These are phyloP conservation scores for Frieseomelitta varia DNA, from an alignment of 1,140 invertebrate genomes.

Conservation along the genomic window DNA sequence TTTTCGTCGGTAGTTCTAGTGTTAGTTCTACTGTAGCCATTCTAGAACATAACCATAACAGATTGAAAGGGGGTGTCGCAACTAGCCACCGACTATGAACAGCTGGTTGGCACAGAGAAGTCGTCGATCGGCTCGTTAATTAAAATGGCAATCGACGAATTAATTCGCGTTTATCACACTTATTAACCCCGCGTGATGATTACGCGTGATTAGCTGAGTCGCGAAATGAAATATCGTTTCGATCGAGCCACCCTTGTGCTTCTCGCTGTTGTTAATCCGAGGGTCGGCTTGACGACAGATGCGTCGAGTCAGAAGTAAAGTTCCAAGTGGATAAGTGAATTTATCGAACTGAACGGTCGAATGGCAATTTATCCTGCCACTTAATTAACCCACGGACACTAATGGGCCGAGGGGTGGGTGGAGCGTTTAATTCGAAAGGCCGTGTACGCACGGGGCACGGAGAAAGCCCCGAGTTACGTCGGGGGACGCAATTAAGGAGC, in stretches of 20 bases:
- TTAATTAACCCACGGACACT: constrained; percentile 72
- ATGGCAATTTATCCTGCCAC: constrained; percentile 67
- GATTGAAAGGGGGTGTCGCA: not conserved
- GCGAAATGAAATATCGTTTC: not conserved
- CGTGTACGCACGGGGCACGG: constrained; percentile 28
- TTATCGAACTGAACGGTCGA: constrained; percentile 62
- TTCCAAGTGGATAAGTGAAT: constrained; percentile 40
- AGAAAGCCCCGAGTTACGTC: constrained; percentile 23
- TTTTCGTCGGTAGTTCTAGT: no score
- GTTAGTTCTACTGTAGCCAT: no score
- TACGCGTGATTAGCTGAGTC: not conserved
- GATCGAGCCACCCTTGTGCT: no score
- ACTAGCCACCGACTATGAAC: not conserved
- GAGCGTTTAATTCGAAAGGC: constrained; percentile 67
- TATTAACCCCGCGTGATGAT: not conserved
- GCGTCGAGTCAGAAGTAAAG: constrained; percentile 20
- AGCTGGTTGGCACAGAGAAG: not conserved
- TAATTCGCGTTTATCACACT: not conserved
- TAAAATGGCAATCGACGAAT: not conserved
- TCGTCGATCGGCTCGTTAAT: not conserved
- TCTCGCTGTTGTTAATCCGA: not conserved
- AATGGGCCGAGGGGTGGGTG: constrained; percentile 67
- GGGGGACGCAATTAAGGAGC: constrained; percentile 11
- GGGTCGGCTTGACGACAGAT: not conserved
- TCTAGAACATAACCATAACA: not conserved